These are phyloP conservation scores for Cheiracanthium punctorium DNA, from an alignment of 2,888 invertebrate genomes.

Conservation along the genomic window DNA sequence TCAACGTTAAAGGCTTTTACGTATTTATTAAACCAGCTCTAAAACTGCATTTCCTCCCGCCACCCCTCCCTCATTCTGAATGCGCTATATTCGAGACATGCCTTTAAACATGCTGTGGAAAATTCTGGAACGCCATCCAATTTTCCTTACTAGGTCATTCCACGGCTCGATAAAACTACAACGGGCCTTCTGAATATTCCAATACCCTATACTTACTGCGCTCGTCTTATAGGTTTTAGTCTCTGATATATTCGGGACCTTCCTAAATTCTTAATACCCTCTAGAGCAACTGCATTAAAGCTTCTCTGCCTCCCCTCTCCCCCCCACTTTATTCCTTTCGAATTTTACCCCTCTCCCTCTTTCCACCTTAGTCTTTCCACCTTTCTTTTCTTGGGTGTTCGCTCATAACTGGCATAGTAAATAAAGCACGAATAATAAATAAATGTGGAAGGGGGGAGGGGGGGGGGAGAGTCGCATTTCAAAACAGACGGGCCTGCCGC, in stretches of 20 bases:
- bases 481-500: background rate
- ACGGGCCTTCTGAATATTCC: background rate
- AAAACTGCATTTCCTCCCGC: background rate
- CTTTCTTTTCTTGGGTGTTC: background rate
- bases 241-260: background rate
- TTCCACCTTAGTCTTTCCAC: background rate
- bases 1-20: background rate
- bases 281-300: slow-evolving; percentile 2
- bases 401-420: background rate
- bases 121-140: background rate
- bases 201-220: background rate
- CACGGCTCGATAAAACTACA: background rate
- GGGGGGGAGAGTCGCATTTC: background rate
- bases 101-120: background rate
- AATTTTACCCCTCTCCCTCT: background rate
- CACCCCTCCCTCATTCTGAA: background rate
- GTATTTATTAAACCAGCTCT: background rate
- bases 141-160: slow-evolving; percentile 7
- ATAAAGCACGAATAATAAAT: no score
- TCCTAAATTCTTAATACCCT: slow-evolving; percentile 12
- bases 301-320: background rate
- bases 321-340: background rate
- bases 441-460: no score
- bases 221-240: background rate
- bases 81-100: background rate